Evolutionary conservation across 2,113 vertebrate species (phyloP).

Genomic region (Irena cyanogastra): DNA sequence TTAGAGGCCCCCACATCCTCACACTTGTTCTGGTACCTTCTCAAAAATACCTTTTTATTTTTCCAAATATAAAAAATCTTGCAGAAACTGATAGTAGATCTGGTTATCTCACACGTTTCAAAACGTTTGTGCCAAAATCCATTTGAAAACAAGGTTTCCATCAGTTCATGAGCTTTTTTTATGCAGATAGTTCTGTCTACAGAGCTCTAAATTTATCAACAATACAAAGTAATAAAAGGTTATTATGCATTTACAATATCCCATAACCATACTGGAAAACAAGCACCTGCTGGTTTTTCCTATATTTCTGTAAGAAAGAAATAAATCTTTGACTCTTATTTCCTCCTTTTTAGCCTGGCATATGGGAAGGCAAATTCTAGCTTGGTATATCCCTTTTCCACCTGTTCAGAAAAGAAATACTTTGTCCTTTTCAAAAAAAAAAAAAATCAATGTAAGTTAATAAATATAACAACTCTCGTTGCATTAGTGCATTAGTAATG

Average conservation of each 20-base stretch:
- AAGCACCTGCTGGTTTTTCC: background rate
- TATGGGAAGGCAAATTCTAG: background rate
- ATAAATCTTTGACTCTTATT: background rate
- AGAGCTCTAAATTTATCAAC: background rate
- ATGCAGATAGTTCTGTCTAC: background rate
- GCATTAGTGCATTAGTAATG: slow-evolving; percentile 16
- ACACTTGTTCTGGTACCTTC: background rate
- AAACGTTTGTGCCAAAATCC: background rate
- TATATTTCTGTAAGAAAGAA: background rate
- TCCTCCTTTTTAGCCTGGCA: background rate
- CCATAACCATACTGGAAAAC: background rate
- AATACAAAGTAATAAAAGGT: background rate
- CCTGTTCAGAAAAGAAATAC: background rate
- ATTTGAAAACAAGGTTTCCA: background rate
- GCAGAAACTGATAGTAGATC: background rate
- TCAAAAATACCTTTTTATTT: background rate
- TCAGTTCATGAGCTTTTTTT: background rate
- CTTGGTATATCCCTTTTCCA: background rate
- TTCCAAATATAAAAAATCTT: background rate
- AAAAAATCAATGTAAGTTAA: slow-evolving; percentile 21
- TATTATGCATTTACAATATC: background rate
- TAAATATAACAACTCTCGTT: slow-evolving; percentile 22
- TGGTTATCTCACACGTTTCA: background rate
- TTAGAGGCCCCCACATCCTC: background rate
- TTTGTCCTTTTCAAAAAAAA: background rate